phyloP scores from a whole-genome alignment of 2,113 vertebrate genomes.

The Sinocyclocheilus grahami region DNA sequence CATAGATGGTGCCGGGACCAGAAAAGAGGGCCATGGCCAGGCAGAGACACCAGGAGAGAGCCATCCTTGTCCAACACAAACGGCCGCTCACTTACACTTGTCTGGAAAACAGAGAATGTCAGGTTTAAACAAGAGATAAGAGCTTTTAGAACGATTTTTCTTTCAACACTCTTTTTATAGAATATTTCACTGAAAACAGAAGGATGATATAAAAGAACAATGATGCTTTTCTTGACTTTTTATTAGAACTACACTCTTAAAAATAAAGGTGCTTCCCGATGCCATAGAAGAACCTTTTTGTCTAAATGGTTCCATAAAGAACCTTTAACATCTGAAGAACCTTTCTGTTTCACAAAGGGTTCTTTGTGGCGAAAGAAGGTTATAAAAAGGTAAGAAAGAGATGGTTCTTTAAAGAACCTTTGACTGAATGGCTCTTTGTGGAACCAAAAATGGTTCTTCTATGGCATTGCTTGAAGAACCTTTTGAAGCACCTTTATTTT shows the following conservation, averaged over 20 bases:
- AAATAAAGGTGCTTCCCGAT: no score
- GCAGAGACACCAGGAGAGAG: constrained; percentile 62
- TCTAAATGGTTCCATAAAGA: no score
- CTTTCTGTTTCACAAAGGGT: no score
- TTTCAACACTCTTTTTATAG: background rate
- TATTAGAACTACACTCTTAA: background rate
- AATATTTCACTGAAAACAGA: background rate
- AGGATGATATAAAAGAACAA: background rate
- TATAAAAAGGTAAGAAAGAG: no score
- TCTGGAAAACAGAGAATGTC: background rate
- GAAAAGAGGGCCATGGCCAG: constrained; percentile 63
- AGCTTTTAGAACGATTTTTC: background rate
- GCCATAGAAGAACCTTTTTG: no score
- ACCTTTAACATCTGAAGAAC: no score
- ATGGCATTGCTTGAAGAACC: no score
- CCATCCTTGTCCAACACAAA: constrained; percentile 21
- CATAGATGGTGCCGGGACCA: constrained; percentile 56
- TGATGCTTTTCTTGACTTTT: background rate
- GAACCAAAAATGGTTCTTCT: no score
- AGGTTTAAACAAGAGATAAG: background rate
- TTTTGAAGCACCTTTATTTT: no score
- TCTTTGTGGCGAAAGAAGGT: no score
- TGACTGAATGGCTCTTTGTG: no score
- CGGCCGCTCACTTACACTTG: background rate
- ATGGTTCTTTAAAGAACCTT: no score